Evolutionary conservation across 2,113 vertebrate genomes (phyloP).

Genomic region (Brienomyrus longianalis): DNA sequence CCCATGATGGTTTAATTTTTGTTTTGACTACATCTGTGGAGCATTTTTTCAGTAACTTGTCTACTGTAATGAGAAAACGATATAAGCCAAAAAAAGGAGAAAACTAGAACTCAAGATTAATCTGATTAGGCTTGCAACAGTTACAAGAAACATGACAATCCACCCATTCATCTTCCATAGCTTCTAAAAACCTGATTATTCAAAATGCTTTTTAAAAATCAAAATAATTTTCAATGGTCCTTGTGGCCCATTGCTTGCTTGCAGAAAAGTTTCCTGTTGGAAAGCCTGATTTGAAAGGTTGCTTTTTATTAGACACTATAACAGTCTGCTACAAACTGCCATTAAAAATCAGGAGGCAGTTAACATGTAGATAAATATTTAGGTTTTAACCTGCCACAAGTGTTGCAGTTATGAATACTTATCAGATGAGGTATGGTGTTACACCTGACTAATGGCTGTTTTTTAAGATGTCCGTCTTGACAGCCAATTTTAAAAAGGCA

Average conservation of each 20-base stretch:
- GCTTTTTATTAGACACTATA: constrained; percentile 34
- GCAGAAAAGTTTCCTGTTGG: constrained; percentile 27
- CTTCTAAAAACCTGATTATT: background rate
- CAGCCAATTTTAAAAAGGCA: background rate
- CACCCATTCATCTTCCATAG: background rate
- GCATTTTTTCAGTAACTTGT: background rate
- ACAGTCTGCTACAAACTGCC: constrained; percentile 39
- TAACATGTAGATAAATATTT: constrained; percentile 58
- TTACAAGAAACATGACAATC: background rate
- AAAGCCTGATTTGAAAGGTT: background rate
- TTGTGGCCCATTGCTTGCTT: background rate
- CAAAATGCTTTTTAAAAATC: background rate
- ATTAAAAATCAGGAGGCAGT: constrained; percentile 53
- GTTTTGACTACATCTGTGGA: background rate
- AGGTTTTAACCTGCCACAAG: constrained; percentile 42
- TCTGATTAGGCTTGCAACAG: background rate
- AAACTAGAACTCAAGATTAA: background rate
- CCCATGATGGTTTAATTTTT: background rate
- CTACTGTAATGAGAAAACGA: background rate
- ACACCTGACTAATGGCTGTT: constrained; percentile 27
- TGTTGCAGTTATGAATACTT: constrained; percentile 54
- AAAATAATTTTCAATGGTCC: background rate
- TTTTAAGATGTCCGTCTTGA: constrained; percentile 13
- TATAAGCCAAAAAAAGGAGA: background rate
- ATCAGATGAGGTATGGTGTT: constrained; percentile 33